These are phyloP conservation scores for Gila robusta DNA, from an alignment of 2,797 vertebrate species.

Conservation along the genomic window DNA sequence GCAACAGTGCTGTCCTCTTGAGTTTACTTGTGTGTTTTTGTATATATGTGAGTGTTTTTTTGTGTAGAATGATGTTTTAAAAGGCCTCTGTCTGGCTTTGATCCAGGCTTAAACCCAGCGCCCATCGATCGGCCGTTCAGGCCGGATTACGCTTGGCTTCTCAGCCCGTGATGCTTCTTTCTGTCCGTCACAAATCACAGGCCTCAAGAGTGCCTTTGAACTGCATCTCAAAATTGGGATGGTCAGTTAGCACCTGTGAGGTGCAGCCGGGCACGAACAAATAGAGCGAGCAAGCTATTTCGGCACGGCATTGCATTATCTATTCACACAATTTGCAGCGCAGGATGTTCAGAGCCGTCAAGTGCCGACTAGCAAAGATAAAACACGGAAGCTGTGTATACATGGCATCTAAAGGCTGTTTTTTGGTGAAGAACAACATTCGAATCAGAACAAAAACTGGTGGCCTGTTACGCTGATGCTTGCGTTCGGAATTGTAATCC, in stretches of 20 bases:
- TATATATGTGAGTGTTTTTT: slow-evolving; percentile 41
- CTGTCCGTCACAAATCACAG: slow-evolving; percentile 64
- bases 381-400: background rate
- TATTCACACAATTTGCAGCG: background rate
- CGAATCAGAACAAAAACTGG: slow-evolving; percentile 3
- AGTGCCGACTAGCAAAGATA: background rate
- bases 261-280: background rate
- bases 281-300: background rate
- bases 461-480: background rate
- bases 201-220: slow-evolving; percentile 51
- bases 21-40: slow-evolving; percentile 27
- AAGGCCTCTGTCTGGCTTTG: slow-evolving; percentile 52
- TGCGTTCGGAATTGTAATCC: slow-evolving; percentile 3
- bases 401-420: slow-evolving; percentile 5
- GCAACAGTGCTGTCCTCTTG: slow-evolving; percentile 27
- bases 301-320: background rate
- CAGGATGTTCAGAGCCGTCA: background rate
- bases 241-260: slow-evolving; percentile 13
- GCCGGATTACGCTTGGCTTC: slow-evolving; percentile 57
- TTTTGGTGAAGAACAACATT: slow-evolving; percentile 26
- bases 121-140: slow-evolving; percentile 63
- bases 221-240: slow-evolving; percentile 22
- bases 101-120: slow-evolving; percentile 51
- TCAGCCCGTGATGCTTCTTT: slow-evolving; percentile 59
- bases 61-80: slow-evolving; percentile 50